phyloP scores from a whole-genome alignment of 1,140 invertebrate genomes.

The Amphibalanus amphitrite region DNA sequence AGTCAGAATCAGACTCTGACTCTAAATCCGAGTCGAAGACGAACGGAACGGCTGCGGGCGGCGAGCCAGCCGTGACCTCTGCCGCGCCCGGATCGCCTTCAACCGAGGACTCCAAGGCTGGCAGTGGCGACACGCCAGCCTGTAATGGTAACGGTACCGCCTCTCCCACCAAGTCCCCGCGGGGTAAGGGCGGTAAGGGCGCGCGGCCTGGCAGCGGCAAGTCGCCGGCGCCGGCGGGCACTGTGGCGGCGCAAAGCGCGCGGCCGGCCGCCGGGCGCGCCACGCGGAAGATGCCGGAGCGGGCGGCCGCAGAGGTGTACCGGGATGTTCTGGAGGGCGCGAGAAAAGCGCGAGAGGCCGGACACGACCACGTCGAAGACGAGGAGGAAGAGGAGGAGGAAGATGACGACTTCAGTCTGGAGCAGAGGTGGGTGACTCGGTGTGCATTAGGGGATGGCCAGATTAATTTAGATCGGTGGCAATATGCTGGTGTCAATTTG shows the following conservation, averaged over 20 bases:
- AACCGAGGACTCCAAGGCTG: too few relatives aligned
- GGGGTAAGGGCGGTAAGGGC: conserved; percentile 1
- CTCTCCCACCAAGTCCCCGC: neutral
- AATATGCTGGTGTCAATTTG: too few relatives aligned
- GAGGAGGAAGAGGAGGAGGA: conserved; percentile 25
- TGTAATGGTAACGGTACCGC: conserved; percentile 7
- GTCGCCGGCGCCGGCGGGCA: conserved; percentile 2
- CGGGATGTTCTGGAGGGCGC: conserved; percentile 20
- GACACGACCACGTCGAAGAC: conserved; percentile 34
- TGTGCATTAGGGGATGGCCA: too few relatives aligned
- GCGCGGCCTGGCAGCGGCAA: conserved; percentile 33
- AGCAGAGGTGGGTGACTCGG: conserved; percentile 19
- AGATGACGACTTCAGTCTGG: conserved; percentile 22
- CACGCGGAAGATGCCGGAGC: conserved; percentile 14
- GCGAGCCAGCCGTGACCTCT: neutral
- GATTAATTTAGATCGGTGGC: too few relatives aligned
- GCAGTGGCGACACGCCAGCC: too few relatives aligned
- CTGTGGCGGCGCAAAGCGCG: conserved; percentile 15
- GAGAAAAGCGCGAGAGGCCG: conserved; percentile 19
- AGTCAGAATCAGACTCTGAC: neutral
- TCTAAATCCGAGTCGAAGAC: neutral
- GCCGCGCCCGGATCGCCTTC: neutral
- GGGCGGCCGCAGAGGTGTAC: conserved; percentile 19
- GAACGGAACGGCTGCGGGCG: neutral
- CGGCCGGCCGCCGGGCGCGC: conserved; percentile 12